Base-by-base conservation (phyloP, 2,888 invertebrate species). In the Agriopis marginaria region DNA sequence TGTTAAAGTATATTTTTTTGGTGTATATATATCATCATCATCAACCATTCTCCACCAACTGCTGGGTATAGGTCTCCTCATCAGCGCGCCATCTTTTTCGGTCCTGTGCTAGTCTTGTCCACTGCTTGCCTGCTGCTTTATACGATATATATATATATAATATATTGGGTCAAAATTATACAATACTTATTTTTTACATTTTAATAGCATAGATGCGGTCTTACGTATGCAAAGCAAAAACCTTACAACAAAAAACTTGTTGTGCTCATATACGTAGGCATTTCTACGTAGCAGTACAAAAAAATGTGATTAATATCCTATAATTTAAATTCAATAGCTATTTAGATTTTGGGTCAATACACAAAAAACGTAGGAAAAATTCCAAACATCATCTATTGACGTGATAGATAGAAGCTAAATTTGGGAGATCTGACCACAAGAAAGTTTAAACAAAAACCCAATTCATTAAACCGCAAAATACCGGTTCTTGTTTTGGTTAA, bases 381-480 rank as follows among this genome's bases (percentile, higher is more conserved):
- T 53, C 62, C 62, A n/a, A 7, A 2, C 62, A 53, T 32, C 12
- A 0, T 14, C 9, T 3, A 49, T 10, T 51, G 44, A 62, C 62
- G 44, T 62, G 62, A 42, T 61, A 61, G 42, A 51, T 61, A 58
- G 7, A 10, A 17, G 23, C 44, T 62, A 45, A 54, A 53, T 53
- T 62, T 53, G 14, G 42, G 5, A 39, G 8, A 54, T 39, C 42
- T 55, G 42, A 53, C 60, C 44, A 10, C 53, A 62, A 17, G 62
- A 62, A 62, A 62, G 53, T 44, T 23, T 4, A 32, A 32, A 42
- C 23, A 62, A 53, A 53, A 53, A 53, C 23, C 42, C 3, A 12
- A 61, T 39, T 10, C 12, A 47, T 40, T 12, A 6, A 47, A 59
- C 63, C 63, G 63, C 58, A 68, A 59, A 40, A 53, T 63, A 68